phyloP scores from a whole-genome alignment of 2,888 invertebrate species.

The Beris morrisii region DNA sequence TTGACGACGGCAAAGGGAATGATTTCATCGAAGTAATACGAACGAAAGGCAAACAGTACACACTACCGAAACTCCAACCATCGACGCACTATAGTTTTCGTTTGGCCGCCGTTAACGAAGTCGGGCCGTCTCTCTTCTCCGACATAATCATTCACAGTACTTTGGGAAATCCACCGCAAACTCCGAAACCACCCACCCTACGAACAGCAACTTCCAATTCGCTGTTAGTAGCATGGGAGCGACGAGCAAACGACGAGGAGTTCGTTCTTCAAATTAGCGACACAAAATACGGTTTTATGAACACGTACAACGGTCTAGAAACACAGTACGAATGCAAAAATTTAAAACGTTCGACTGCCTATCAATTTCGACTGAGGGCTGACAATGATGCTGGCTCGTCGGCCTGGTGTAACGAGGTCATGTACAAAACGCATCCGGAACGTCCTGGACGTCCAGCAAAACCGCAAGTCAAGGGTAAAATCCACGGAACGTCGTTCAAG shows the following conservation, averaged over 20 bases:
- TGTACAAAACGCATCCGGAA: slow-evolving; percentile 77
- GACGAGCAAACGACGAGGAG: slow-evolving; percentile 74
- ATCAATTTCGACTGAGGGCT: slow-evolving; percentile 79
- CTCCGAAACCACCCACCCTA: slow-evolving; percentile 75
- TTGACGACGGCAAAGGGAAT: slow-evolving; percentile 70
- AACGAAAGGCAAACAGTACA: slow-evolving; percentile 75
- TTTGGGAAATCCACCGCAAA: slow-evolving; percentile 76
- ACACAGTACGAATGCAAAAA: slow-evolving; percentile 67
- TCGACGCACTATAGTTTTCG: slow-evolving; percentile 82
- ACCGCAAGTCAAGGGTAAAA: slow-evolving; percentile 77
- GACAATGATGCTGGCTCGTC: slow-evolving; percentile 83
- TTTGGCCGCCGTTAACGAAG: slow-evolving; percentile 78
- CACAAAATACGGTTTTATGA: slow-evolving; percentile 72
- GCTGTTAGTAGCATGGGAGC: slow-evolving; percentile 74
- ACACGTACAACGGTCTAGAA: slow-evolving; percentile 78
- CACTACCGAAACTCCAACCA: slow-evolving; percentile 72
- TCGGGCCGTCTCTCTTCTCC: slow-evolving; percentile 74
- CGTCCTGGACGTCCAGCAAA: slow-evolving; percentile 76
- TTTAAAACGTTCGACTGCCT: slow-evolving; percentile 74
- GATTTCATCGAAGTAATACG: slow-evolving; percentile 73
- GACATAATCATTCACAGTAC: slow-evolving; percentile 71
- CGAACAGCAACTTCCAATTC: slow-evolving; percentile 64
- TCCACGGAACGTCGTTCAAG: slow-evolving; percentile 77
- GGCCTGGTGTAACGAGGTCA: slow-evolving; percentile 78
- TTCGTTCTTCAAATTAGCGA: slow-evolving; percentile 82